phyloP scores from a whole-genome alignment of 2,888 invertebrate genomes.

The Drosophila quinaria region DNA sequence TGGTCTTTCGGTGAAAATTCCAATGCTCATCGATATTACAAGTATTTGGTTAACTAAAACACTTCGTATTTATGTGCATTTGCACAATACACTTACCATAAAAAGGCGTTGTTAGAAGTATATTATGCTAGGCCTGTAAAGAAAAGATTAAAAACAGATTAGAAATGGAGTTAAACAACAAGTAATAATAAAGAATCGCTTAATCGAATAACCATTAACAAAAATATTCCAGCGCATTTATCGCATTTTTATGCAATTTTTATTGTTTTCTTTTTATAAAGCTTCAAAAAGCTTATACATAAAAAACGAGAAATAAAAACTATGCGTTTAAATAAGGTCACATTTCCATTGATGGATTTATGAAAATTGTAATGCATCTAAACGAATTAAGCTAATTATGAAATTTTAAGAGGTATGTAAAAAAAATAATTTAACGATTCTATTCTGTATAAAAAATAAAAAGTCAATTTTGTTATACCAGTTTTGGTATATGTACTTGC shows the following conservation, averaged over 20 bases:
- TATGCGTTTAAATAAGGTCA: conserved; percentile 25
- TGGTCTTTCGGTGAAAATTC: conserved; percentile 36
- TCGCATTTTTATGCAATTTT: conserved; percentile 30
- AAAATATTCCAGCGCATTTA: conserved; percentile 5
- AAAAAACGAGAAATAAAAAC: conserved; percentile 22
- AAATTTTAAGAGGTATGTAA: too few species aligned
- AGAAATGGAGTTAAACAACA: conserved; percentile 19
- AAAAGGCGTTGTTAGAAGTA: conserved; percentile 48
- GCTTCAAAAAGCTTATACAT: conserved; percentile 7
- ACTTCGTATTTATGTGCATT: conserved; percentile 8
- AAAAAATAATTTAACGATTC: too few species aligned
- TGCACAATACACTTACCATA: conserved; percentile 57
- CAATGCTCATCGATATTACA: conserved; percentile 1
- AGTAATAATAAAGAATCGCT: conserved; percentile 1
- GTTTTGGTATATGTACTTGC: too few species aligned
- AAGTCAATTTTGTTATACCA: neutral
- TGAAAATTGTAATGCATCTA: neutral
- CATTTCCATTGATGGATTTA: conserved; percentile 5
- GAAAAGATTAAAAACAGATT: conserved; percentile 33
- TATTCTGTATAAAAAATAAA: neutral
- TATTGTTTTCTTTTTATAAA: conserved; percentile 16
- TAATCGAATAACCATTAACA: conserved; percentile 10
- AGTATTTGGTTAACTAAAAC: conserved; percentile 7
- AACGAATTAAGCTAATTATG: too few species aligned
- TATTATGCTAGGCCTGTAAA: conserved; percentile 50